Evolutionary conservation across 2,113 vertebrate species (phyloP).

Genomic region (Mystacornis crossleyi): DNA sequence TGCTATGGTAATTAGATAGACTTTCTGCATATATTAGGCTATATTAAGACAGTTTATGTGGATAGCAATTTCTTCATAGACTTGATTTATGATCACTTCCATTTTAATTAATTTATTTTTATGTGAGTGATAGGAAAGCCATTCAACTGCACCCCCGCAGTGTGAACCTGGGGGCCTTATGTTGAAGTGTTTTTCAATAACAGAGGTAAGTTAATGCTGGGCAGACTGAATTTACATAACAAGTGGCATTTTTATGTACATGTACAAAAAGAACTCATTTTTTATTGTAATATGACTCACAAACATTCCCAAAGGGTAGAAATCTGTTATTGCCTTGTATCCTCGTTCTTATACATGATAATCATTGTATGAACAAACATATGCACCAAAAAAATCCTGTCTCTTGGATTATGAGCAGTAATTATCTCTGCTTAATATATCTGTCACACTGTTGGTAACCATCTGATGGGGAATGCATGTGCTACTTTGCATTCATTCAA

Average conservation of each 20-base stretch:
- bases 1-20: not conserved
- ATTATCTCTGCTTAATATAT: not conserved
- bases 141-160: not conserved
- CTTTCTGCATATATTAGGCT: slow-evolving; percentile 6
- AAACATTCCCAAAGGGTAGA: slow-evolving; percentile 7
- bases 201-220: not conserved
- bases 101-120: slow-evolving; percentile 35
- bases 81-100: not conserved
- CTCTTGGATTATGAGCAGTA: not conserved
- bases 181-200: not conserved
- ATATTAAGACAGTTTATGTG: not conserved
- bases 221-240: slow-evolving; percentile 31
- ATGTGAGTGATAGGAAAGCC: not conserved
- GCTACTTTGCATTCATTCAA: not conserved
- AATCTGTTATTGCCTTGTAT: not conserved
- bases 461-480: not conserved
- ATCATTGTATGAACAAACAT: not conserved
- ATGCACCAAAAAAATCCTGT: not conserved
- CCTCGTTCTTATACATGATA: not conserved
- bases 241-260: not conserved
- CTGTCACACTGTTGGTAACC: not conserved
- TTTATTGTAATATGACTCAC: slow-evolving; percentile 1
- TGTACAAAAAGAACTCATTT: not conserved
- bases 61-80: not conserved
- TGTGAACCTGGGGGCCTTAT: not conserved